These are phyloP conservation scores for Thera obeliscata DNA, from an alignment of 2,888 invertebrate species.

Conservation along the genomic window DNA sequence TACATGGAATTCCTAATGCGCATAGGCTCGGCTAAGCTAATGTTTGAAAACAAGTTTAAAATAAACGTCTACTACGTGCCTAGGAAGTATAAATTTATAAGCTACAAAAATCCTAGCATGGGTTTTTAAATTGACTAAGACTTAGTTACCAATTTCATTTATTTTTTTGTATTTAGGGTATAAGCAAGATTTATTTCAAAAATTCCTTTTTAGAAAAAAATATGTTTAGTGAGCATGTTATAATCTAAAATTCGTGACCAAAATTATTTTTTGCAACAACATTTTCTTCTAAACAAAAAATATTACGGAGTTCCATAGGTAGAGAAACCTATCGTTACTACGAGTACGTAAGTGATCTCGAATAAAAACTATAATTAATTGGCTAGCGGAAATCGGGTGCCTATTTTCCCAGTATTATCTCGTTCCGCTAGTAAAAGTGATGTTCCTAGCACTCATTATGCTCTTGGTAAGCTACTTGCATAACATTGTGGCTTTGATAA, in stretches of 20 bases:
- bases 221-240: no score
- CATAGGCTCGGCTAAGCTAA: no score
- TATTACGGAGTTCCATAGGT: neutral
- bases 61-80: no score
- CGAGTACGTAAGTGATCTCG: constrained; percentile 4
- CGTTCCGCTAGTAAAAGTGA: constrained; percentile 36
- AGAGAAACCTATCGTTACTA: neutral
- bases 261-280: neutral
- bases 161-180: no score
- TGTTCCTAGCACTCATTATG: constrained; percentile 19
- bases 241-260: neutral
- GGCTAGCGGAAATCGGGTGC: constrained; percentile 30
- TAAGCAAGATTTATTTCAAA: no score
- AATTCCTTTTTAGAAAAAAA: no score
- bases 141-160: no score
- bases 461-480: constrained; percentile 19
- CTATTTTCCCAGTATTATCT: constrained; percentile 32
- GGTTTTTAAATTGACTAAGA: no score
- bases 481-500: neutral
- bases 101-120: no score
- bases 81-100: no score
- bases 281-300: neutral
- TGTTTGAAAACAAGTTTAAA: no score
- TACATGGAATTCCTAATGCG: no score
- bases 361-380: constrained; percentile 30